These are phyloP conservation scores for Heliornis fulica DNA, from an alignment of 2,113 vertebrate species.

Conservation along the genomic window DNA sequence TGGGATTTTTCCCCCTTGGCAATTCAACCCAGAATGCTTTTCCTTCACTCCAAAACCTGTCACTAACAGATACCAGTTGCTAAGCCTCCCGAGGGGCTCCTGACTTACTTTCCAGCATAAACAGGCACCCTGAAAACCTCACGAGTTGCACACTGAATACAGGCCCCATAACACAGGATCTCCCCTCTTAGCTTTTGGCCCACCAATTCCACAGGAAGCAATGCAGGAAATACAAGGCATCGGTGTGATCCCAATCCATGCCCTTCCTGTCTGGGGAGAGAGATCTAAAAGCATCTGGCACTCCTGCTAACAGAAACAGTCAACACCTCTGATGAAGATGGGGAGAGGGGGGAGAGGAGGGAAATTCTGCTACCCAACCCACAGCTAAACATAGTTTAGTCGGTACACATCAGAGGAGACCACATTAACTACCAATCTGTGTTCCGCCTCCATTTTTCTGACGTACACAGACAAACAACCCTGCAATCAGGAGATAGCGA, in stretches of 20 bases:
- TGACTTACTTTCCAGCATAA: not conserved
- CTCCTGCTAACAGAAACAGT: conserved; percentile 4
- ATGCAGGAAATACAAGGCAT: conserved; percentile 65
- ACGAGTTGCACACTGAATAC: not conserved
- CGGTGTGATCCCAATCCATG: conserved; percentile 28
- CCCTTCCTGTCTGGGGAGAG: conserved; percentile 48
- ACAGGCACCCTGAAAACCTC: accelerated
- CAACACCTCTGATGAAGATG: not conserved
- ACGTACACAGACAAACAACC: not conserved
- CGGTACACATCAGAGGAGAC: not conserved
- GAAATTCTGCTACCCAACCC: not conserved
- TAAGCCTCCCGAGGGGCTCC: not conserved
- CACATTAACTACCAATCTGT: not conserved
- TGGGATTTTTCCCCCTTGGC: accelerated
- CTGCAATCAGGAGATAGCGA: not conserved
- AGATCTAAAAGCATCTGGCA: conserved; percentile 6
- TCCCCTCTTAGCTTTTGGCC: not conserved
- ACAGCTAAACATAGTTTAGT: not conserved
- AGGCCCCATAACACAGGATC: not conserved
- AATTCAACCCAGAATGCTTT: not conserved
- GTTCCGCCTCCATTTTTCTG: not conserved
- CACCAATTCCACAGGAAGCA: conserved; percentile 43
- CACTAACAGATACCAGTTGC: not conserved
- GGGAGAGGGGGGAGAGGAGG: not conserved
- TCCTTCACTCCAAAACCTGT: not conserved